These are phyloP conservation scores for Eutrigla gurnardus DNA, from an alignment of 2,797 vertebrate species.

Conservation along the genomic window DNA sequence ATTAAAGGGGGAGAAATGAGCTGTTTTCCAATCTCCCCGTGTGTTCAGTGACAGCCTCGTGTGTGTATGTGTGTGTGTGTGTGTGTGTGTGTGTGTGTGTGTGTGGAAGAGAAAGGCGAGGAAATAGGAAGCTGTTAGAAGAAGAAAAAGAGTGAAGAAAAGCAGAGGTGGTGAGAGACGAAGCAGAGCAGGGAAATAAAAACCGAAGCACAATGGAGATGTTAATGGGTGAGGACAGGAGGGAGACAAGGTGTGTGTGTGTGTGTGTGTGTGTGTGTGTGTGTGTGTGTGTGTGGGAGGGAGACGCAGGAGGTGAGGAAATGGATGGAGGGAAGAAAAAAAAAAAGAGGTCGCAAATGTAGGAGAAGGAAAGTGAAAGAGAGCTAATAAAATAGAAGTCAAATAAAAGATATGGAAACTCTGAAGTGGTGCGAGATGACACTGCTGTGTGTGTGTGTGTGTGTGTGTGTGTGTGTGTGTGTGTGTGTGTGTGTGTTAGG, in stretches of 20 bases:
- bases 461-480: constrained; percentile 43
- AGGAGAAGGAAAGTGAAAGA: constrained; percentile 2
- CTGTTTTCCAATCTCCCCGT: constrained; percentile 46
- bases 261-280: no score
- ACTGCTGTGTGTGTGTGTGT: constrained; percentile 41
- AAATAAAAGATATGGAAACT: constrained; percentile 27
- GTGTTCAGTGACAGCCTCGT: constrained; percentile 33
- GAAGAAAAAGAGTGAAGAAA: constrained; percentile 23
- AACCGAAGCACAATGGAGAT: constrained; percentile 35
- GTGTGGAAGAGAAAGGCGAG: constrained; percentile 1
- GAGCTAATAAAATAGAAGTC: constrained; percentile 54
- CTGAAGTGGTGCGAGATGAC: constrained; percentile 31
- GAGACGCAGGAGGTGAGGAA: constrained; percentile 18
- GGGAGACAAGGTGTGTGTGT: neutral
- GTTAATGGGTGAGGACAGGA: constrained; percentile 47
- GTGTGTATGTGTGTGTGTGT: neutral
- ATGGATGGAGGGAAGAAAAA: neutral
- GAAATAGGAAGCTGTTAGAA: constrained; percentile 34
- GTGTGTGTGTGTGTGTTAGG: constrained; percentile 59
- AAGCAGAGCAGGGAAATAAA: constrained; percentile 35
- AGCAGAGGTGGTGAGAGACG: constrained; percentile 30
- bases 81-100: neutral
- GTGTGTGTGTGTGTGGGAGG: neutral
- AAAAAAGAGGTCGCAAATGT: constrained; percentile 32
- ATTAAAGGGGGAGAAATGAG: constrained; percentile 58